Base-by-base conservation (phyloP, 2,888 invertebrate genomes). In the Keiferia lycopersicella region DNA sequence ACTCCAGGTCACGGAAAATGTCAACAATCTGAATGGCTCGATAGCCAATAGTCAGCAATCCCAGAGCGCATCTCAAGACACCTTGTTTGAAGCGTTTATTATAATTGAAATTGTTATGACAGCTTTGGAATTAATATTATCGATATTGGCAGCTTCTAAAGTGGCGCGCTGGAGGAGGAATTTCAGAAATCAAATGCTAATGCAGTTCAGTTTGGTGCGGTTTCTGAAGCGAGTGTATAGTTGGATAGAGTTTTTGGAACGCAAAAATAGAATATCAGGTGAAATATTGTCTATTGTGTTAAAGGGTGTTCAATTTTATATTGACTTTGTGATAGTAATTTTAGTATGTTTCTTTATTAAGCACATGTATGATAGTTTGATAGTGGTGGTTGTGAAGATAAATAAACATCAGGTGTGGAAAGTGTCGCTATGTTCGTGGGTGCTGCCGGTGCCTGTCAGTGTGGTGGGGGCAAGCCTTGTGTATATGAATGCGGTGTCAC, bases 141-240 rank as follows among this genome's bases (percentile, higher is more conserved):
- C 86, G 70, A 71, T 83, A 20, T 63, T 76, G 56, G 87, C 88
- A 77, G 85, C 83, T 76, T 73, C 80, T n/a, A 86, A 81, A 66
- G 80, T 87, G 71, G 75, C 76, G 26, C 76, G 82, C n/a, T 90
- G 89, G 89, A 81, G 84, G 68, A 83, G 74, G 69, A 91, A 91
- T 69, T 89, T 87, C 68, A 86, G 90, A 69, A 91, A 90, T 69
- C 90, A 89, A 78, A 87, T 91, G 88, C 73, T 91, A 67, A 81
- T 88, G 81, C 89, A 91, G 72, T 73, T 91, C 62, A 88, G 86
- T 69, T 71, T 86, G 8, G 83, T 84, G 6, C 80, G 89, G 14
- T 84, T 90, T 66, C 62, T 88, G 7, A 87, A 88, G 74, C 80
- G 88, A 69, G 65, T 87, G 1, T 72, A 87, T 60, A 76, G 80